Base-by-base conservation (phyloP, 2,113 vertebrate species). In the Numida meleagris region DNA sequence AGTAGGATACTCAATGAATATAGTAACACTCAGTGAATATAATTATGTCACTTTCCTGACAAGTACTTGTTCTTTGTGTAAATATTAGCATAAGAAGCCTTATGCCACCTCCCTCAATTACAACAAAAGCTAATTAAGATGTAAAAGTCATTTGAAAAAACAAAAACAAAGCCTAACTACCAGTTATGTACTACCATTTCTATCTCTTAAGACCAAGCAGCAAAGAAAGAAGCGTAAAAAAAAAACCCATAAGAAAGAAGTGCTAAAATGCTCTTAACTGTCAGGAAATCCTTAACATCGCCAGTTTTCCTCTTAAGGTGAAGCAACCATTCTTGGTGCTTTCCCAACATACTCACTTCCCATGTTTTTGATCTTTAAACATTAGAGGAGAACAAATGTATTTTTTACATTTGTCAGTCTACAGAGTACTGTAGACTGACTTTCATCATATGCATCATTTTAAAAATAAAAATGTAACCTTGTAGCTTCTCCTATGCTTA, bases 11-110 rank as follows among this genome's bases (percentile, higher is more conserved):
- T 88, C 31, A 90, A 50, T 43, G 79, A 86, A n/a, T n/a, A n/a
- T n/a, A n/a, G n/a, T n/a, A n/a, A n/a, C n/a, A n/a, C n/a, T n/a
- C n/a, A n/a, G 74, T 87, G 0, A 87, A 65, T 77, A 76, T 94
- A 91, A 93, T 86, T 83, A 51, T 0, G 0, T 71, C 12, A 53
- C 24, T 65, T 85, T 76, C 24, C 76, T 91, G 45, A 48, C 68
- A 95, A 71, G 19, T 9, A 42, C 89, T 89, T 17, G 3, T 43
- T 75, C 13, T 77, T 36, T 89, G 21, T 77, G 59, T 93, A 94
- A 96, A 94, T 90, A 92, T 89, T 95, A 90, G 9, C 66, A 66
- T 58, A 40, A 84, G 16, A 82, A 38, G 13, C 63, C 59, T 74
- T 89, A 34, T 18, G 74, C 25, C 62, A 58, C 45, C 31, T 48